These are phyloP conservation scores for Noctua comes DNA, from an alignment of 2,888 invertebrate species.

Conservation along the genomic window DNA sequence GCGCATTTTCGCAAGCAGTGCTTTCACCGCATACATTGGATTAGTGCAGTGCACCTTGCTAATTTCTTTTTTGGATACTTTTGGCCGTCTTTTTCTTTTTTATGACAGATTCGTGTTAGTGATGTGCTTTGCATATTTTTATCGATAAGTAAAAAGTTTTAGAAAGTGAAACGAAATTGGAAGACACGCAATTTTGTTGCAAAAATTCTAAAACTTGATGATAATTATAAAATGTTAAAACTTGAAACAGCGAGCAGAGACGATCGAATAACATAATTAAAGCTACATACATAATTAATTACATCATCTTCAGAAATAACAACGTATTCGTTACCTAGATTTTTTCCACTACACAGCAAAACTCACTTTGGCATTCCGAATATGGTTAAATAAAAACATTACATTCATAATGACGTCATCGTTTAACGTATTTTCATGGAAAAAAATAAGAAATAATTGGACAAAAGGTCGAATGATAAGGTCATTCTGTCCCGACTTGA, in stretches of 20 bases:
- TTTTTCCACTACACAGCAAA: slow-evolving; percentile 39
- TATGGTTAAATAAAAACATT: slow-evolving; percentile 41
- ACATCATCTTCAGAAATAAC: slow-evolving; percentile 56
- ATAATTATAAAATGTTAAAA: background rate
- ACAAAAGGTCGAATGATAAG: slow-evolving; percentile 57
- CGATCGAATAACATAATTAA: slow-evolving; percentile 41
- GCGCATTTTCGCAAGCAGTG: slow-evolving; percentile 61
- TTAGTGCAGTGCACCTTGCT: slow-evolving; percentile 60
- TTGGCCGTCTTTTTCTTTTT: slow-evolving; percentile 50
- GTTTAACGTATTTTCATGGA: slow-evolving; percentile 41
- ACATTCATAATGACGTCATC: slow-evolving; percentile 43
- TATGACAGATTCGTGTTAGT: slow-evolving; percentile 23
- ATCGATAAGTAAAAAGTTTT: slow-evolving; percentile 22
- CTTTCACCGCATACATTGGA: slow-evolving; percentile 62
- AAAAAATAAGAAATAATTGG: slow-evolving; percentile 45
- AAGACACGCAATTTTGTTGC: background rate
- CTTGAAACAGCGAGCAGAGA: background rate
- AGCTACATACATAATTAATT: slow-evolving; percentile 51
- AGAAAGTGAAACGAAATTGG: slow-evolving; percentile 27
- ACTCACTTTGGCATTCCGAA: slow-evolving; percentile 31
- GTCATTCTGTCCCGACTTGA: slow-evolving; percentile 25
- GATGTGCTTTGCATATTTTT: slow-evolving; percentile 15
- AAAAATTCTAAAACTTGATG: background rate
- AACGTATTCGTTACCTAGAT: slow-evolving; percentile 11
- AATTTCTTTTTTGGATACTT: slow-evolving; percentile 65